Base-by-base conservation (phyloP, 2,888 invertebrate genomes). In the Dicranocentrus wangi region DNA sequence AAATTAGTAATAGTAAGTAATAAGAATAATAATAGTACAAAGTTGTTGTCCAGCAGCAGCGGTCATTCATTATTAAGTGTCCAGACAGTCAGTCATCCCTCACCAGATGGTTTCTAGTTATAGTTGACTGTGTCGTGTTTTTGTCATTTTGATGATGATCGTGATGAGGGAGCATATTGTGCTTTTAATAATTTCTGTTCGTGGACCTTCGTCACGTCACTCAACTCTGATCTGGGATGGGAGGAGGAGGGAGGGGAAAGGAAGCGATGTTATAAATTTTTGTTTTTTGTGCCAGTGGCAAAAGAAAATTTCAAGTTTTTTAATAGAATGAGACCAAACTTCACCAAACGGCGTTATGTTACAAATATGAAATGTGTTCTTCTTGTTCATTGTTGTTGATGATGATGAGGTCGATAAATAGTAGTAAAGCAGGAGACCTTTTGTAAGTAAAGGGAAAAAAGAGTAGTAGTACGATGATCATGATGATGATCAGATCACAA, bases 201-300 rank as follows among this genome's bases (percentile, higher is more conserved):
- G 47, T n/a, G n/a, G 7, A 47, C n/a, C n/a, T n/a, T n/a, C n/a
- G n/a, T n/a, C n/a, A n/a, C n/a, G n/a, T n/a, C n/a, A n/a, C n/a
- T n/a, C n/a, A n/a, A n/a, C n/a, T n/a, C n/a, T n/a, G n/a, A n/a
- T n/a, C n/a, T n/a, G 25, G 21, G 13, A 53, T 53, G 23, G 21
- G 55, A 3, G 55, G 19, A 55, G 23, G 23, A 23, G 21, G 55
- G 23, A 55, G 55, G 47, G 55, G 19, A 60, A 27, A 60, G 69
- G 69, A 39, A 55, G 15, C 15, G n/a, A 15, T 47, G 15, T 47
- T 10, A 47, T 47, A 47, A 47, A n/a, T 47, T 47, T n/a, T n/a
- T n/a, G n/a, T n/a, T n/a, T n/a, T n/a, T 53, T 2, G 55, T 76
- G 76, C 63, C 76, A 43, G 76, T 76, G 76, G 76, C 76, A 51